Percentiles rank a stretch among this genome's conserved stretches.
Conservation (phyloP, 2,797 vertebrate species). For the Varecia variegata region DNA sequence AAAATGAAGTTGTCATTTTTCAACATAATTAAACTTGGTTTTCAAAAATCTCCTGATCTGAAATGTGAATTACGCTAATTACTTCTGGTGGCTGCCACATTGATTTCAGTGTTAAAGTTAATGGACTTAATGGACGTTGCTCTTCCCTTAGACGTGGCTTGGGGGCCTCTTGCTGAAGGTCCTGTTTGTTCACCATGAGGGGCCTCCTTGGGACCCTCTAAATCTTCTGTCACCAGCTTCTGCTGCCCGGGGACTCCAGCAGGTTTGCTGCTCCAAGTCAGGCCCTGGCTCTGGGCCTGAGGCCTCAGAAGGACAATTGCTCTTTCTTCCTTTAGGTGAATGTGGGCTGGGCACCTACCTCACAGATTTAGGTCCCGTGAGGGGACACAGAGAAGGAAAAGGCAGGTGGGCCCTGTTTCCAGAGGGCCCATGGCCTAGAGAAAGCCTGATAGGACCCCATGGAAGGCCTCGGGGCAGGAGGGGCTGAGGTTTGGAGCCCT, state of each 20-base stretch:
- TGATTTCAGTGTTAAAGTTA: slow-evolving; percentile 95
- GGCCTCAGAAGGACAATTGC: not conserved
- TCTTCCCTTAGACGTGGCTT: slow-evolving; percentile 88
- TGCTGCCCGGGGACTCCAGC: not conserved
- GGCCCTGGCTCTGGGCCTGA: not conserved
- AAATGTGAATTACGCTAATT: slow-evolving; percentile 89
- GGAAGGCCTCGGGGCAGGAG: not conserved
- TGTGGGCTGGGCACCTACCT: not conserved
- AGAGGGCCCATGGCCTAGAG: not conserved
- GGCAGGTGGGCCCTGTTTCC: not conserved
- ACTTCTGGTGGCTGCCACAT: slow-evolving; percentile 92
- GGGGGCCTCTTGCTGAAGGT: slow-evolving; percentile 84
- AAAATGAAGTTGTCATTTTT: slow-evolving; percentile 87
- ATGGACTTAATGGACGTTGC: slow-evolving; percentile 97
- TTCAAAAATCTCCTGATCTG: slow-evolving; percentile 84
- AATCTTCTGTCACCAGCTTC: slow-evolving; percentile 84
- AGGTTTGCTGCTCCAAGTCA: not conserved
- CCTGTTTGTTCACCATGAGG: slow-evolving; percentile 93
- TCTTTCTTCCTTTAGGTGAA: not conserved
- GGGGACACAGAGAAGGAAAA: not conserved
- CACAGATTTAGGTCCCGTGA: not conserved
- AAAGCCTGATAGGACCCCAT: not conserved
- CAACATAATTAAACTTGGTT: slow-evolving; percentile 85
- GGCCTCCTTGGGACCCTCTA: slow-evolving; percentile 89
- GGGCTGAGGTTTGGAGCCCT: not conserved